A percentile compares a stretch with the other conserved stretches of the same genome.
These are phyloP conservation scores for Bombus impatiens DNA, from an alignment of 1,140 invertebrate species.

Conservation along the genomic window DNA sequence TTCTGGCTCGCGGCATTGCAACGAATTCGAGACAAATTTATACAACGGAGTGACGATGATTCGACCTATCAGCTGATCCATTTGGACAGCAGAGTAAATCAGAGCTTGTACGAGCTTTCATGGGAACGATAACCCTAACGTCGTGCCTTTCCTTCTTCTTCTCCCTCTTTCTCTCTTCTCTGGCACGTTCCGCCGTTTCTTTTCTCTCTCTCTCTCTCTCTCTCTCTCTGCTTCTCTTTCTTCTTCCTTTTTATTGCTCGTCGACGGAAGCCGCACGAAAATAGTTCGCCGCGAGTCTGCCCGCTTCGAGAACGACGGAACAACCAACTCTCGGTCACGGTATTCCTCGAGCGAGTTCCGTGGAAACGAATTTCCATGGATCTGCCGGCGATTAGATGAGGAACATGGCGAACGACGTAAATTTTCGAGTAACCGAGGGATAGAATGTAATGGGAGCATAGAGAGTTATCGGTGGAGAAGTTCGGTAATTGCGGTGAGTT, in stretches of 20 bases:
- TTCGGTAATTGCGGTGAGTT: not conserved
- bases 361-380: conserved; percentile 11
- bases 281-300: conserved; percentile 45
- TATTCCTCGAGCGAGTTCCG: conserved; percentile 4
- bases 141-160: not conserved
- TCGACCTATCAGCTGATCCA: conserved; percentile 52
- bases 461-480: not conserved
- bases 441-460: not conserved
- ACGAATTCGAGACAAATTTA: conserved; percentile 6
- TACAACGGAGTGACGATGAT: conserved; percentile 14
- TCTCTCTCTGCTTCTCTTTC: not conserved
- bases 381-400: not conserved
- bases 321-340: not conserved
- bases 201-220: not conserved
- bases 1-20: not conserved
- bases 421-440: not conserved
- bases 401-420: not conserved
- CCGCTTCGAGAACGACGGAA: not conserved
- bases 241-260: not conserved
- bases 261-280: conserved; percentile 56
- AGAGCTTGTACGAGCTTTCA: conserved; percentile 55
- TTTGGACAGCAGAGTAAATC: conserved; percentile 48
- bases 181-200: not conserved
- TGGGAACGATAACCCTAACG: conserved; percentile 60
- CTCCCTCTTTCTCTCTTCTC: not conserved